Conservation (phyloP, 1,140 invertebrate genomes). For the Papilio polytes region DNA sequence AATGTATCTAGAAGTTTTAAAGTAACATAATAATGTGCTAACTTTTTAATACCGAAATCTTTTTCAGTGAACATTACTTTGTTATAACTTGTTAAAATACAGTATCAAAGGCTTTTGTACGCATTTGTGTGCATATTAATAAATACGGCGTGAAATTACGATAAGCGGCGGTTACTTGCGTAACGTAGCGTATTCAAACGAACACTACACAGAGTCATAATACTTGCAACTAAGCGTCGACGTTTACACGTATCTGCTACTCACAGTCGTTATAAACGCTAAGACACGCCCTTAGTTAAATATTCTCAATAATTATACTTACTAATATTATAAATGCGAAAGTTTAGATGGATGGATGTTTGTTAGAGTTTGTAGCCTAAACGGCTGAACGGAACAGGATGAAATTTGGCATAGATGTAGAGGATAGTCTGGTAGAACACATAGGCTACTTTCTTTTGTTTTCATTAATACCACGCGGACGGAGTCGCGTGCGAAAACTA, state of each 20-base stretch:
- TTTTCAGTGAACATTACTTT: background rate
- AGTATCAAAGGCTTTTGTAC: background rate
- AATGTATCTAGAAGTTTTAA: background rate
- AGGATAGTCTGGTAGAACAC: too few species aligned
- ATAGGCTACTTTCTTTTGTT: too few species aligned
- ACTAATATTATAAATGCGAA: too few species aligned
- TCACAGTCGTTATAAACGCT: background rate
- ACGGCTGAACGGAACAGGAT: too few species aligned
- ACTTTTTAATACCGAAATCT: background rate
- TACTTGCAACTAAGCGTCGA: background rate
- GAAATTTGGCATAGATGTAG: too few species aligned
- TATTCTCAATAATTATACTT: too few species aligned
- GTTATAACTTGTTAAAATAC: too few species aligned
- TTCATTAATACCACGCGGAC: too few species aligned
- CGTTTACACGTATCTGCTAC: background rate
- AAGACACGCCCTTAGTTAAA: background rate
- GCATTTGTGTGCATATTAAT: conserved; percentile 2
- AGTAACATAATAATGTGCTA: background rate
- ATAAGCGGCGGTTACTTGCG: background rate
- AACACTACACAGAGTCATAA: background rate
- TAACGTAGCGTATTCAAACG: background rate
- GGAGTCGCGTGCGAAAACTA: too few species aligned
- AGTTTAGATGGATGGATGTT: too few species aligned
- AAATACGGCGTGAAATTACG: conserved; percentile 11
- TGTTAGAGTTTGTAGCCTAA: too few species aligned